Conservation (phyloP, 2,797 vertebrate genomes). For the Yasuhikotakia modesta region DNA sequence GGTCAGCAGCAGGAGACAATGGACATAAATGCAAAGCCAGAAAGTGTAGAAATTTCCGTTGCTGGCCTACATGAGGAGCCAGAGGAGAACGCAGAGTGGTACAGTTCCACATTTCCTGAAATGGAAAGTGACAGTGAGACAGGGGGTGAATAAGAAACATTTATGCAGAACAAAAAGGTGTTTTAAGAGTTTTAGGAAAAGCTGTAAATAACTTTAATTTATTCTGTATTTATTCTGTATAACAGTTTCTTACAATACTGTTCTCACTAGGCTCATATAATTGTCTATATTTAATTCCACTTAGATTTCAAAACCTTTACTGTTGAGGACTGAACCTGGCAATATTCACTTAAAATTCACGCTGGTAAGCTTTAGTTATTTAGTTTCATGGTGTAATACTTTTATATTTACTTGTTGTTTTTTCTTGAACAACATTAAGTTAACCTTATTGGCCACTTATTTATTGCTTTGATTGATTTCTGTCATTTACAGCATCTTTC, state of each 20-base stretch:
- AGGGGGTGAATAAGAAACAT: conserved; percentile 53
- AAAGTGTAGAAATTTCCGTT: conserved; percentile 45
- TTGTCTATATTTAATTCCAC: conserved; percentile 32
- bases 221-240: conserved; percentile 22
- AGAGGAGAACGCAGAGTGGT: conserved; percentile 82
- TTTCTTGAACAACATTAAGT: background rate
- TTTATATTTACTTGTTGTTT: too few relatives aligned
- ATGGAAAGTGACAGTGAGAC: conserved; percentile 69
- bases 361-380: conserved; percentile 18
- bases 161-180: background rate
- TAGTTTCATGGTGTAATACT: background rate
- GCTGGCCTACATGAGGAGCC: conserved; percentile 67
- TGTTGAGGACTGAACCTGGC: conserved; percentile 20
- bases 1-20: conserved; percentile 78
- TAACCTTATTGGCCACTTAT: background rate
- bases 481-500: background rate
- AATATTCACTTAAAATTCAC: conserved; percentile 3
- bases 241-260: conserved; percentile 16
- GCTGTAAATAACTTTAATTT: conserved; percentile 34
- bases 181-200: conserved; percentile 14
- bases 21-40: conserved; percentile 73
- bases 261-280: conserved; percentile 18
- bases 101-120: conserved; percentile 77
- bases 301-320: conserved; percentile 12
- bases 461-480: conserved; percentile 10